Percentiles rank a stretch among this genome's conserved stretches.
phyloP scores from a whole-genome alignment of 2,797 vertebrate species.

The Pangasius macronema region DNA sequence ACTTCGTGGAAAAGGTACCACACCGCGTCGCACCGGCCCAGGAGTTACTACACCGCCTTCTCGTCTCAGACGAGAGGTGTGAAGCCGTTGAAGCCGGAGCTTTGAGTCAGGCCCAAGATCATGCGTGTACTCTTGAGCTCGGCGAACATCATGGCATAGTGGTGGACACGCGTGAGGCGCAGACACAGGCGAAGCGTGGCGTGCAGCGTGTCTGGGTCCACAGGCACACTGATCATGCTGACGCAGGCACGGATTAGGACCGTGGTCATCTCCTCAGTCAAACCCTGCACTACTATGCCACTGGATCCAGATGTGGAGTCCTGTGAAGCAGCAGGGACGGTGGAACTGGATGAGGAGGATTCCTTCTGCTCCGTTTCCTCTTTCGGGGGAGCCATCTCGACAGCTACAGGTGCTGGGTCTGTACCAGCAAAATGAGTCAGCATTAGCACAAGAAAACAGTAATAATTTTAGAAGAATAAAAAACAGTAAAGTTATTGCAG shows the following conservation, averaged over 20 bases:
- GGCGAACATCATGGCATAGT: constrained; percentile 95
- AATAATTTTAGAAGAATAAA: background rate
- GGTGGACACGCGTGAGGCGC: constrained; percentile 90
- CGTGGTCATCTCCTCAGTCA: constrained; percentile 90
- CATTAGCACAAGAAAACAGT: background rate
- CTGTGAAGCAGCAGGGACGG: constrained; percentile 24
- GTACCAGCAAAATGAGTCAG: background rate
- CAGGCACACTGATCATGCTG: constrained; percentile 94
- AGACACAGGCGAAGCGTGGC: constrained; percentile 92
- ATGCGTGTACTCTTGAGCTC: constrained; percentile 93
- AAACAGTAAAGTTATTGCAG: background rate
- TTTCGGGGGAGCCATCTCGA: constrained; percentile 78
- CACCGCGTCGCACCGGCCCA: too few relatives aligned
- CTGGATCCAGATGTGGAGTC: constrained; percentile 57
- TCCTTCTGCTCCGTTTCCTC: constrained; percentile 74
- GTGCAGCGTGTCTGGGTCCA: constrained; percentile 94
- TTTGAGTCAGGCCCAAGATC: constrained; percentile 92
- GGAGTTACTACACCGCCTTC: too few relatives aligned
- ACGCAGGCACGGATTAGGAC: constrained; percentile 91
- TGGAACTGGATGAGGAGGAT: constrained; percentile 52
- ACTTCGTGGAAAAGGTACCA: too few relatives aligned
- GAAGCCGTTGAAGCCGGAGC: constrained; percentile 93
- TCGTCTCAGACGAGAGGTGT: constrained; percentile 90
- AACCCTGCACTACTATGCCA: constrained; percentile 85
- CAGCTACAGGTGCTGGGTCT: constrained; percentile 62